Evolutionary conservation across 1,140 invertebrate species (phyloP).

Genomic region (Heliothis subflexa): DNA sequence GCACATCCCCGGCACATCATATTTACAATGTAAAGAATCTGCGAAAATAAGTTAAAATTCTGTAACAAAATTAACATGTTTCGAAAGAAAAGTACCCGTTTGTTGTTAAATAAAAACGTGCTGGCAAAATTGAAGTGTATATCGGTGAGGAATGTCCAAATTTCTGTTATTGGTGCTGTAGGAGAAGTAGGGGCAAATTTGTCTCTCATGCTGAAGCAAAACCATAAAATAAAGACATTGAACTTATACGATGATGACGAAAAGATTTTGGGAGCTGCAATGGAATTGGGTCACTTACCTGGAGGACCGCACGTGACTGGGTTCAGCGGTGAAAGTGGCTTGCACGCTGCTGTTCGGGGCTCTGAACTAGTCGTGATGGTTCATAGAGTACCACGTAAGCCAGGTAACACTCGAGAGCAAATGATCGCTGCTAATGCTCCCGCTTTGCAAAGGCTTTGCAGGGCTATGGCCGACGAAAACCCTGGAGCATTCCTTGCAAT

Average conservation of each 20-base stretch:
- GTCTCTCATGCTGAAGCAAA: constrained; percentile 64
- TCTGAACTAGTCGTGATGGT: constrained; percentile 67
- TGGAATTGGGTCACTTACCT: constrained; percentile 60
- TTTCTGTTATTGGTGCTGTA: constrained; percentile 65
- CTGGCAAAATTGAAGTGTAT: constrained; percentile 8
- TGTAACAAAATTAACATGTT: constrained; percentile 19
- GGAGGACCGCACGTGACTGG: constrained; percentile 56
- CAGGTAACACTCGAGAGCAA: constrained; percentile 58
- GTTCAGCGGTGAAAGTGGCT: constrained; percentile 53
- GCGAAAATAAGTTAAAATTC: neutral
- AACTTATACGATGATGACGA: constrained; percentile 66
- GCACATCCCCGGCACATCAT: no score
- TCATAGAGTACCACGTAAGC: constrained; percentile 55
- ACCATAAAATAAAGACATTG: constrained; percentile 57
- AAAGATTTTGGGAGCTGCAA: constrained; percentile 56
- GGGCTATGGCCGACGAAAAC: constrained; percentile 58
- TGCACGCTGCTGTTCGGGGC: constrained; percentile 54
- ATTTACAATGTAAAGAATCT: constrained; percentile 12
- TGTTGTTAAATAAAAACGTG: neutral
- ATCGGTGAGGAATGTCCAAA: constrained; percentile 58
- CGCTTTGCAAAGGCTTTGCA: constrained; percentile 60
- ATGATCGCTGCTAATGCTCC: constrained; percentile 66
- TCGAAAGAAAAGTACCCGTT: neutral
- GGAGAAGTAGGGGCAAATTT: constrained; percentile 66
- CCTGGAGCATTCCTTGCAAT: constrained; percentile 66